phyloP scores from a whole-genome alignment of 2,113 vertebrate genomes.

The Argyrosomus japonicus region DNA sequence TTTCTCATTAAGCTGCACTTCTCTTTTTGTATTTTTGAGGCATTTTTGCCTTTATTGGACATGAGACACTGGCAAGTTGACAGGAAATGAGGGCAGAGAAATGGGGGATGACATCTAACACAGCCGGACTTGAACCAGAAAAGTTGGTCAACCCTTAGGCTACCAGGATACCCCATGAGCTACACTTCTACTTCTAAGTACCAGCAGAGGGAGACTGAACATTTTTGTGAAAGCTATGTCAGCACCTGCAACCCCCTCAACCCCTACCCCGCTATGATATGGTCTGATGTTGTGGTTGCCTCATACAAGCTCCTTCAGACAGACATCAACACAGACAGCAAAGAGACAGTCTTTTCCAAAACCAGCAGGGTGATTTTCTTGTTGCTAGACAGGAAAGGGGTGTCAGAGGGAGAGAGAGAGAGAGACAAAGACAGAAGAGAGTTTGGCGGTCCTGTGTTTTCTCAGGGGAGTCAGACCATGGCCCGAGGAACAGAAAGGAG shows the following conservation, averaged over 20 bases:
- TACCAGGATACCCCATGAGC: background rate
- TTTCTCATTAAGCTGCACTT: background rate
- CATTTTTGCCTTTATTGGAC: constrained; percentile 4
- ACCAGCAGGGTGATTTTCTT: background rate
- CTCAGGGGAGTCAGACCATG: constrained; percentile 17
- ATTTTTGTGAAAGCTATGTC: background rate
- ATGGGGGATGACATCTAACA: background rate
- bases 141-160: background rate
- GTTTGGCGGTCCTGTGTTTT: constrained; percentile 22
- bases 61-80: background rate
- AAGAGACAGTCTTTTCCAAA: background rate
- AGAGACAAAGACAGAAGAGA: constrained; percentile 13
- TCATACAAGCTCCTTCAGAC: background rate
- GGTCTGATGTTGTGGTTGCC: constrained; percentile 2
- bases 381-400: background rate
- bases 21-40: background rate
- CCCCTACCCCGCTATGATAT: background rate
- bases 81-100: constrained; percentile 12
- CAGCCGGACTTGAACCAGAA: constrained; percentile 4
- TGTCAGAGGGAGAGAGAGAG: background rate
- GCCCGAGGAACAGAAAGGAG: constrained; percentile 33
- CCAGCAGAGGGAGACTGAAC: constrained; percentile 3
- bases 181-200: background rate
- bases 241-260: background rate
- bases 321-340: background rate